A percentile compares a stretch with the other conserved stretches of the same genome.
Conservation (phyloP, 2,113 vertebrate species). For the Nothocercus nigrocapillus region DNA sequence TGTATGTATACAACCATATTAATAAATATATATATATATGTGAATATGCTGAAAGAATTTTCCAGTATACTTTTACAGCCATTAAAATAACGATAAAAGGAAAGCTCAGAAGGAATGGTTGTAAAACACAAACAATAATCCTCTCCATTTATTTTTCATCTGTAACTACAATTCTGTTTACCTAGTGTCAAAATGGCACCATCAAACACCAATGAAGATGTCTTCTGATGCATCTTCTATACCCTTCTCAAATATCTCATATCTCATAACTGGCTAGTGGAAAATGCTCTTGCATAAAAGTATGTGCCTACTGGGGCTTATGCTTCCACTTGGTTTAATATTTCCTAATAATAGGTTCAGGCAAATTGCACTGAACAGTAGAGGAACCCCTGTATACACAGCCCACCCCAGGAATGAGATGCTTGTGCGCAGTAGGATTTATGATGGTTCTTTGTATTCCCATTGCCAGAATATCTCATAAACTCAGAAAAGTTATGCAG, state of each 20-base stretch:
- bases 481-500: slow-evolving; percentile 68
- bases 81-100: neutral
- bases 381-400: neutral
- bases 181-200: neutral
- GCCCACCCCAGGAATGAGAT: slow-evolving; percentile 13
- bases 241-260: neutral
- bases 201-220: neutral
- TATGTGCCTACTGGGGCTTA: neutral
- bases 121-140: neutral
- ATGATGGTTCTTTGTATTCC: slow-evolving; percentile 64
- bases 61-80: neutral
- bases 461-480: slow-evolving; percentile 76
- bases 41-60: neutral
- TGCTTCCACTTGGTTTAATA: slow-evolving; percentile 51
- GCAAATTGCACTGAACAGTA: neutral
- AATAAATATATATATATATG: neutral
- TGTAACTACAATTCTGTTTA: slow-evolving; percentile 1
- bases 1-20: neutral
- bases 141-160: neutral
- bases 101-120: neutral
- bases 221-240: neutral
- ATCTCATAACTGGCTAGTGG: neutral
- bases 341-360: slow-evolving; percentile 59
- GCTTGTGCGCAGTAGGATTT: slow-evolving; percentile 61
- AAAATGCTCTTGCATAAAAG: neutral